These are phyloP conservation scores for Dynastes tityus DNA, from an alignment of 2,888 invertebrate species.

Conservation along the genomic window DNA sequence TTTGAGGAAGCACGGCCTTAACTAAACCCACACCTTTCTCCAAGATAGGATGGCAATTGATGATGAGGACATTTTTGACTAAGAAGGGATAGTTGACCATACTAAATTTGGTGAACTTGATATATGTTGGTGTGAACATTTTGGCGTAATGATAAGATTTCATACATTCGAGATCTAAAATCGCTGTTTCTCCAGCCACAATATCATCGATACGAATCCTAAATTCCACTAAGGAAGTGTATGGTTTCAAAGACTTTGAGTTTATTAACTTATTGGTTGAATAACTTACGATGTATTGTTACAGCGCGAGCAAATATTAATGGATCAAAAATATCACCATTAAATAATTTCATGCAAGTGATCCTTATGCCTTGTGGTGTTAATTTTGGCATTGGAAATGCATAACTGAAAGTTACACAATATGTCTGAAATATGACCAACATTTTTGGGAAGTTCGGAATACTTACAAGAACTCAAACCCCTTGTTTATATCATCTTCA, in stretches of 20 bases:
- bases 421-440: background rate
- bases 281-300: background rate
- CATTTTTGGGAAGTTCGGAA: too few relatives aligned
- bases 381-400: slow-evolving; percentile 7
- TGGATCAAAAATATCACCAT: background rate
- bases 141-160: slow-evolving; percentile 2
- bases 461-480: background rate
- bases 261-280: too few relatives aligned
- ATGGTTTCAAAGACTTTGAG: too few relatives aligned
- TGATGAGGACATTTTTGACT: background rate
- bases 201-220: background rate
- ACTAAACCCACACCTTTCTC: background rate
- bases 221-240: background rate
- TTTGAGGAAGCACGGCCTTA: background rate
- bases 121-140: background rate
- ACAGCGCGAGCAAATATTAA: background rate
- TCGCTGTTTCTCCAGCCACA: background rate
- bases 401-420: background rate
- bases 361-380: slow-evolving; percentile 28
- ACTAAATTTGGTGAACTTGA: background rate
- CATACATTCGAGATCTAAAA: background rate
- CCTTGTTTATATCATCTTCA: background rate
- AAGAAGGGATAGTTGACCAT: background rate
- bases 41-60: background rate
- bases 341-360: background rate